These are phyloP conservation scores for Chrysogorgia sp. DNA, from an alignment of 92 coral and sea anemone genomes.

Conservation along the genomic window DNA sequence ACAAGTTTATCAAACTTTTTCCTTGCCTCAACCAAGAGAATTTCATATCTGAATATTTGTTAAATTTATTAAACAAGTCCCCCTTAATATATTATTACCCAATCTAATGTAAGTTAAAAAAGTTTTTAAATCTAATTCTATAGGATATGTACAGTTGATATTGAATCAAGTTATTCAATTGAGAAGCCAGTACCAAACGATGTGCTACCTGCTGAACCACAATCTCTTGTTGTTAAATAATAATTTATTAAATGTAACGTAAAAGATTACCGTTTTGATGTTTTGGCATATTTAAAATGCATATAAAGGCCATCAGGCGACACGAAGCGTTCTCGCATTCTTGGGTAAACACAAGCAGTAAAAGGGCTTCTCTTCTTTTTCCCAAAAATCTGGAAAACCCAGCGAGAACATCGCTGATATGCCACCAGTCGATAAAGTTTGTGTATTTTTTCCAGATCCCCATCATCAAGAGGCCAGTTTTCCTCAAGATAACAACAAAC, in stretches of 20 bases:
- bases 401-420: constrained; percentile 45
- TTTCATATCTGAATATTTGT: too few species aligned
- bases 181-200: constrained; percentile 7
- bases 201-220: neutral
- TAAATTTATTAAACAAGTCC: too few species aligned
- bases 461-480: too few species aligned
- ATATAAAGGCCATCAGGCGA: constrained; percentile 38
- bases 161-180: constrained; percentile 7
- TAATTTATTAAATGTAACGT: neutral
- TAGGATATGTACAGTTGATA: constrained; percentile 20
- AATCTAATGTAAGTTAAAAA: too few species aligned
- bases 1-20: too few species aligned
- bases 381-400: constrained; percentile 43
- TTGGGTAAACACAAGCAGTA: constrained; percentile 31
- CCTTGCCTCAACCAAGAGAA: too few species aligned
- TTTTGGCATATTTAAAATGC: constrained; percentile 9
- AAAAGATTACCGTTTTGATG: neutral
- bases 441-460: too few species aligned
- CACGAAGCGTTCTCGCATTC: constrained; percentile 38
- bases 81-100: too few species aligned
- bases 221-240: neutral
- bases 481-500: too few species aligned
- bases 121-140: neutral
- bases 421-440: too few species aligned
- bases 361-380: constrained; percentile 37